Evolutionary conservation across 2,888 invertebrate genomes (phyloP), one percentile per base, ranked within the genome.

Genomic region (Metellina segmentata): DNA sequence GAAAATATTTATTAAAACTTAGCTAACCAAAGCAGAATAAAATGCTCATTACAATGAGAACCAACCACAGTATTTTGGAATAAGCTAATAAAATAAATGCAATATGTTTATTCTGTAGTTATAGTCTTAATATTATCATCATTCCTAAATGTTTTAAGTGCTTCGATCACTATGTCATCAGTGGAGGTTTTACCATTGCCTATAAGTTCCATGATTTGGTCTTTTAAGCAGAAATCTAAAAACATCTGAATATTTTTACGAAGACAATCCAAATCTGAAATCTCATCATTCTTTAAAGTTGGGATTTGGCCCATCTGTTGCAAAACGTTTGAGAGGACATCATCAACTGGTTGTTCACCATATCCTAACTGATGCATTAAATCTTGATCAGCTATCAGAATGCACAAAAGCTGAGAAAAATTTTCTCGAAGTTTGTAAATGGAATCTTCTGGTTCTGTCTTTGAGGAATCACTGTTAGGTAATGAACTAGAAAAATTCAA

Each of bases 141-240:
- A 13, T n/a, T 48, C 6, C 51, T 52, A 70, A 88, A 87, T 20
- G 87, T 90, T 74, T 87, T 87, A n/a, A 92, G 79, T 51, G 88
- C 90, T 79, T 87, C 90, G 49, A 81, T 72, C 71, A 92, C 90
- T 16, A 92, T 90, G 16, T 90, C 90, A 81, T 92, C 90, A 16
- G 61, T 75, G 8, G 87, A 79, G 53, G 51, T 85, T 48, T 90
- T 81, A 2, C 75, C 83, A 72, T 20, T 81, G 16, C 51, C 86
- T n/a, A 93, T 89, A 83, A 85, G 78, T 70, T 89, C 90, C 92
- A 93, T 92, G 71, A 93, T 78, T 69, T 93, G 89, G 20, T 93
- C 93, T 83, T 93, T 92, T 13, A 93, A 19, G 69, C 92, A 92
- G 16, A 90, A 71, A 13, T 88, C 85, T 70, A 93, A 86, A 20